Evolutionary conservation across 2,797 vertebrate species (phyloP).

Genomic region (Sternarchorhynchus goeldii): DNA sequence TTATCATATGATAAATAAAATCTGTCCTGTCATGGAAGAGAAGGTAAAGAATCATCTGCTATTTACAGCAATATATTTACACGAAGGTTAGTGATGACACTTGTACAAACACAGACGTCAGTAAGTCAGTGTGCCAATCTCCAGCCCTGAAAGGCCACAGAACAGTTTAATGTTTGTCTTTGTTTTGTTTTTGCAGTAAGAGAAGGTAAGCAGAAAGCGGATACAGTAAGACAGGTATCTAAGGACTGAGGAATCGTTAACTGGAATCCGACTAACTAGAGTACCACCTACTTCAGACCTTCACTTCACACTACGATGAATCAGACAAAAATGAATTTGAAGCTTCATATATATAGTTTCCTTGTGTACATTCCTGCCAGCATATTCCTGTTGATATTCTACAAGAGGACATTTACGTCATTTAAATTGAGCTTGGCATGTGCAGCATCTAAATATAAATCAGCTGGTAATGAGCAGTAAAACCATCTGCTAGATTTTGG

Average conservation of each 20-base stretch:
- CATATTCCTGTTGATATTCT: constrained; percentile 18
- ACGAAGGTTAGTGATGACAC: constrained; percentile 9
- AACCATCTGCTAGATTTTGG: background rate
- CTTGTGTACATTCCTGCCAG: background rate
- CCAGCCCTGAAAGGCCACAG: too few species aligned
- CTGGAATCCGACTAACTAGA: too few species aligned
- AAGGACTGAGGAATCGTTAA: too few species aligned
- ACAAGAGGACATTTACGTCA: background rate
- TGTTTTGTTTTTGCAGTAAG: too few species aligned
- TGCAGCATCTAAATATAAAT: background rate
- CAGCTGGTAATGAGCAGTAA: background rate
- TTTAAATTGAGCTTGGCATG: background rate
- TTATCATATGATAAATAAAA: background rate
- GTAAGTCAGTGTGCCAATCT: too few species aligned
- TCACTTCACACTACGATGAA: background rate
- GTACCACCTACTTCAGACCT: too few species aligned
- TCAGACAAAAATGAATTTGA: too few species aligned
- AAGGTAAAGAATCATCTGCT: background rate
- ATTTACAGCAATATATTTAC: constrained; percentile 1
- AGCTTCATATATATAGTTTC: background rate
- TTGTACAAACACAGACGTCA: too few species aligned
- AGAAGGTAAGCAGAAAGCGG: too few species aligned
- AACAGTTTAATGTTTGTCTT: too few species aligned
- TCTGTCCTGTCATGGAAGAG: background rate
- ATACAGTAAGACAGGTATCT: too few species aligned